Percentiles rank a stretch among this genome's conserved stretches.
Evolutionary conservation across 2,888 invertebrate genomes (phyloP).

Genomic region (Spilarctia lutea): DNA sequence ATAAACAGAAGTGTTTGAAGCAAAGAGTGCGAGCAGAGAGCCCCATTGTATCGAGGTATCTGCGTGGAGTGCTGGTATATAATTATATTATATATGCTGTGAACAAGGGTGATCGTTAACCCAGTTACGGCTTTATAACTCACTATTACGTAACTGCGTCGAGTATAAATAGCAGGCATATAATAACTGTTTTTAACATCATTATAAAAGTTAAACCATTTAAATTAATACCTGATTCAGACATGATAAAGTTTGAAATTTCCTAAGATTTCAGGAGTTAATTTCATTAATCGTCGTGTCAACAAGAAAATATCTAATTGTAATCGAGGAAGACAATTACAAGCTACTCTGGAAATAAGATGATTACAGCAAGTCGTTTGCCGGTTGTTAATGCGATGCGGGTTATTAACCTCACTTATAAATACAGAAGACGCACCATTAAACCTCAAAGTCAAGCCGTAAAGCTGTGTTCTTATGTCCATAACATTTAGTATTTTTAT

Average conservation of each 20-base stretch:
- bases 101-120: conserved; percentile 49
- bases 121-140: conserved; percentile 37
- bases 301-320: conserved; percentile 1
- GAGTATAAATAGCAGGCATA: conserved; percentile 14
- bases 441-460: conserved; percentile 23
- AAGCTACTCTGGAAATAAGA: conserved; percentile 42
- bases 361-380: conserved; percentile 39
- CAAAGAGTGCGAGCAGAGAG: not conserved
- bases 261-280: not conserved
- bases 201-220: conserved; percentile 13
- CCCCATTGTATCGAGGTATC: not conserved
- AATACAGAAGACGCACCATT: conserved; percentile 30
- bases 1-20: not conserved
- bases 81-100: conserved; percentile 33
- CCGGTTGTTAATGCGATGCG: conserved; percentile 40
- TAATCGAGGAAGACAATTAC: conserved; percentile 45
- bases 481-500: not conserved
- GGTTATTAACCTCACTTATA: conserved; percentile 49
- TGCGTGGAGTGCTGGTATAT: not conserved
- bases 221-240: not conserved
- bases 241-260: not conserved
- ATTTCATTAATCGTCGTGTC: not conserved
- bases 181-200: conserved; percentile 18
- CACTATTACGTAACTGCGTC: conserved; percentile 38
- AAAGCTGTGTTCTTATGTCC: not conserved